These are phyloP conservation scores for Toxostoma redivivum DNA, from an alignment of 2,113 vertebrate species.

Conservation along the genomic window DNA sequence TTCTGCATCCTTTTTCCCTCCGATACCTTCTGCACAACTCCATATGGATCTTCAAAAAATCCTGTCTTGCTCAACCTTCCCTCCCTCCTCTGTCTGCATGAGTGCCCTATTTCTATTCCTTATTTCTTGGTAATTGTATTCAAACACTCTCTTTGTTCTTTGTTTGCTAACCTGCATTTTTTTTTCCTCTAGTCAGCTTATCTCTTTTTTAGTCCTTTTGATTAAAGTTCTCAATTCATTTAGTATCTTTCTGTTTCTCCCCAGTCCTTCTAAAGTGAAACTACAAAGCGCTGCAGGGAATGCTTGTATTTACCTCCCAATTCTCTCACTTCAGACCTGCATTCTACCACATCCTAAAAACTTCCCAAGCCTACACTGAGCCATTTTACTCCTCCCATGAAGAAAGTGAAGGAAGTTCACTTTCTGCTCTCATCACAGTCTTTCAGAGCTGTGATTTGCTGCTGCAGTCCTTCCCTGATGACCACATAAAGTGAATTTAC, in stretches of 20 bases:
- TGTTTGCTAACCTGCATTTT: constrained; percentile 66
- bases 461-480: neutral
- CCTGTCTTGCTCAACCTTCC: constrained; percentile 34
- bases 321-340: constrained; percentile 21
- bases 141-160: constrained; percentile 69
- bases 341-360: neutral
- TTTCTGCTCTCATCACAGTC: neutral
- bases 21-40: constrained; percentile 33
- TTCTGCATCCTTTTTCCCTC: constrained; percentile 14
- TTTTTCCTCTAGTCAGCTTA: constrained; percentile 59
- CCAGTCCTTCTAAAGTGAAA: constrained; percentile 56
- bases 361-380: neutral
- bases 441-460: neutral
- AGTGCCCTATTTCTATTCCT: constrained; percentile 64
- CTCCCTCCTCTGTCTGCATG: constrained; percentile 33
- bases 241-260: constrained; percentile 60
- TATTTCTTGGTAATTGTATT: constrained; percentile 69
- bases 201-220: constrained; percentile 69
- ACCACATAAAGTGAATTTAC: neutral
- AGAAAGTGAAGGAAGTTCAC: neutral
- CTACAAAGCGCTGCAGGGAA: constrained; percentile 65
- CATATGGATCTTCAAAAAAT: constrained; percentile 51
- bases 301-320: constrained; percentile 61
- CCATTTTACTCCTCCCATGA: neutral
- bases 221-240: constrained; percentile 69